These are phyloP conservation scores for Hippolais icterina DNA, from an alignment of 2,113 vertebrate species.

Conservation along the genomic window DNA sequence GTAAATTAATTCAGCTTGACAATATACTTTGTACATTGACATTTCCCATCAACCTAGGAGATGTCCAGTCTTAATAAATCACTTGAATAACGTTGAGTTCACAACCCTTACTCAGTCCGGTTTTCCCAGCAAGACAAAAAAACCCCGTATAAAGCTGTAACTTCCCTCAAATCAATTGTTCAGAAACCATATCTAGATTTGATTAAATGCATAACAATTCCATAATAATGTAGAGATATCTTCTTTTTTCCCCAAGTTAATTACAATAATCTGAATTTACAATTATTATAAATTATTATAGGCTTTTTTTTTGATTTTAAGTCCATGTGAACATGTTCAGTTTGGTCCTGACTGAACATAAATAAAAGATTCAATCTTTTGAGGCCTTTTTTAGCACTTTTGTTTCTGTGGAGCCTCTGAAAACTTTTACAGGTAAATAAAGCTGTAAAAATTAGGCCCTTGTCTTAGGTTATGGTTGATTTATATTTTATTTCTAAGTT, in stretches of 20 bases:
- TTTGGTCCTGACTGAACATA: neutral
- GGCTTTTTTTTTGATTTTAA: neutral
- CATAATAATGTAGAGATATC: neutral
- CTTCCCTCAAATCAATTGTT: neutral
- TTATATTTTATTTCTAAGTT: neutral
- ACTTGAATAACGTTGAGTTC: neutral
- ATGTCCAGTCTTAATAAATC: neutral
- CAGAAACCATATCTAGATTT: neutral
- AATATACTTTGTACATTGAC: neutral
- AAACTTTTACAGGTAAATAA: neutral
- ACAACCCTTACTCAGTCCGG: neutral
- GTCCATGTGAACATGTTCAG: neutral
- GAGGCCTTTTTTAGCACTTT: neutral
- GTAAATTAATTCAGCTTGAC: neutral
- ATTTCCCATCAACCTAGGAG: neutral
- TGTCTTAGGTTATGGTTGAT: neutral
- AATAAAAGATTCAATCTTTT: neutral
- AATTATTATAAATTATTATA: neutral
- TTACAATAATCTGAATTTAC: neutral
- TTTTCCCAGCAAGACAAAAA: neutral
- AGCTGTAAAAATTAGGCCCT: neutral
- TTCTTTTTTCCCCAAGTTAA: neutral
- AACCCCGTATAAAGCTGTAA: neutral
- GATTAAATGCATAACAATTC: neutral
- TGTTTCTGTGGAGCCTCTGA: neutral